Evolutionary conservation across 2,113 vertebrate species (phyloP), one percentile per base, ranked within the genome.

Genomic region (Andinoacara biseriatus): DNA sequence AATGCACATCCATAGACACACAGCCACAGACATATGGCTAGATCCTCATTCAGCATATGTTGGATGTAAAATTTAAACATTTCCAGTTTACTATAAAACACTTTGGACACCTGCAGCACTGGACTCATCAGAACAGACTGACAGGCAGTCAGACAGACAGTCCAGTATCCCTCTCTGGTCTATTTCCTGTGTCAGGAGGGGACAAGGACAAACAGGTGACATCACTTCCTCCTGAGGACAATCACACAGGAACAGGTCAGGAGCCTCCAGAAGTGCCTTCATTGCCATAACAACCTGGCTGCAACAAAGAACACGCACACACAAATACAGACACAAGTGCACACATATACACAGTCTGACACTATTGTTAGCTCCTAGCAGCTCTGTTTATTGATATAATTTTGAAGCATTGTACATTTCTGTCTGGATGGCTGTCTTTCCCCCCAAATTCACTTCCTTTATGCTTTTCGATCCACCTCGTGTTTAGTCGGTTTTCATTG

Each of bases 181-280:
- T 81, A 78, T 90, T 94, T 95, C 95, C 95, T 92, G 91, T 93
- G 80, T 93, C 76, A 74, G 90, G 79, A 80, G 72, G 61, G 59
- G 82, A 91, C 74, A 46, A 82, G 69, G 82, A 94, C 94, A 95
- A 94, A 94, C 93, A 86, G 46, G 85, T 93, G 93, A 92, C 85
- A 65, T 94, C 94, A 92, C 91, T 91, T 95, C 94, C 95, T 93
- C 77, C 80, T 38, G 74, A 86, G 87, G 91, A 95, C 95, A 95
- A 95, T 94, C 78, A 75, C 83, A 89, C 92, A 93, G 92, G 92
- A 95, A 94, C 33, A 58, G 69, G 58, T 81, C 52, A 69, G 87
- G 86, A 93, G 84, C 79, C 86, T 86, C 80, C 69, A 88, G 82
- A 89, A 82, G 82, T 74, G 54, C 87, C 62, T 81, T 86, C 82